Evolutionary conservation across 2,888 invertebrate species (phyloP), one percentile per base, ranked within the genome.

Genomic region (Spilosoma lubricipeda): DNA sequence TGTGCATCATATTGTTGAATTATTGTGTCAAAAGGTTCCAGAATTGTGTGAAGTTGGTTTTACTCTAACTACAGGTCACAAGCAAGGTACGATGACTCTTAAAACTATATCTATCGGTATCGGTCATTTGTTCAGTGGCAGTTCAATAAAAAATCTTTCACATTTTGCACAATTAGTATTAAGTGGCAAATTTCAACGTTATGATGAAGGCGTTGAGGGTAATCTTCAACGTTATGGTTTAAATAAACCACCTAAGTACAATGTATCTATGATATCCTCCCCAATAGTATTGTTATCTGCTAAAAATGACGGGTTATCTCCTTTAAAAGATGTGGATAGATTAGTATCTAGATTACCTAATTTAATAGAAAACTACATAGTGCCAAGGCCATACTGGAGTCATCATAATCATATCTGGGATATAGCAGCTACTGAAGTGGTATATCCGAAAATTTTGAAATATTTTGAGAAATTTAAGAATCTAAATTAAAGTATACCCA

Each of bases 251-350:
- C 94, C 95, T 18, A 82, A 86, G 56, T 96, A 96, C 79, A 89
- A 95, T 59, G 73, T 95, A 1, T 89, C 92, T 3, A 82, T 79
- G 48, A 84, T 94, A 23, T 88, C 90, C 3, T 90, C 95, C 2
- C 94, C 95, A 2, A 87, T 94, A 3, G 87, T 93, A 0, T 79
- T 96, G n/a, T 87, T 95, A 56, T 89, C 88, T 76, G 93, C 90
- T 3, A 71, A 84, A 71, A 97, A 96, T 74, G 98, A 98, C 89
- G 96, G 96, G 95, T 85, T 98, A 8, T 96, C 97, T 4, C 90
- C 96, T 36, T 87, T 96, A 48, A 89, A 96, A 88, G 97, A 97
- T 77, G 96, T 97, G 1, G 87, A 96, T 65, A 94, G 93, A 15
- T 88, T 97, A 71, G 92, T 93, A 18, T 90, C 92, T 0, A 93